These are phyloP conservation scores for Patella vulgata DNA, from an alignment of 1,140 invertebrate species.

Conservation along the genomic window DNA sequence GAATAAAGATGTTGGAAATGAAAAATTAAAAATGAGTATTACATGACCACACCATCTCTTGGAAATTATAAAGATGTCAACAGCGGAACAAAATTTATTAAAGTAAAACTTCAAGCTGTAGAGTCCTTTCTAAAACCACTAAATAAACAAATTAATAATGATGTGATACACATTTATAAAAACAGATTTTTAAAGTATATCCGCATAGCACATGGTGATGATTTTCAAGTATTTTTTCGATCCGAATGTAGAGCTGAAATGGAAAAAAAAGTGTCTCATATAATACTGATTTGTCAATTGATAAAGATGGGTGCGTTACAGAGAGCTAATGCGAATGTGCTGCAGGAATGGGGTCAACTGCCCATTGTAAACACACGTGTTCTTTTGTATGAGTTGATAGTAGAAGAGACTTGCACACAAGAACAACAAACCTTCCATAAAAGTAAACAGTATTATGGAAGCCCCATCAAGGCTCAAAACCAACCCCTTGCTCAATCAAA, in stretches of 20 bases:
- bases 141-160: slow-evolving; percentile 6
- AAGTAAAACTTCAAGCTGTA: neutral
- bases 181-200: slow-evolving; percentile 2
- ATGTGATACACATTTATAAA: slow-evolving; percentile 3
- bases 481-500: slow-evolving; percentile 11
- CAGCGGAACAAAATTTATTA: neutral
- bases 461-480: slow-evolving; percentile 20
- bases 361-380: slow-evolving; percentile 33
- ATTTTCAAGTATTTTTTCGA: slow-evolving; percentile 10
- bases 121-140: neutral
- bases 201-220: neutral
- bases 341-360: slow-evolving; percentile 21
- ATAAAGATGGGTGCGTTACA: slow-evolving; percentile 5
- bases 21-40: slow-evolving; percentile 11
- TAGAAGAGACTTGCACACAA: slow-evolving; percentile 31
- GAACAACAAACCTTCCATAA: slow-evolving; percentile 31
- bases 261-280: slow-evolving; percentile 23
- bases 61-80: slow-evolving; percentile 9
- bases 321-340: slow-evolving; percentile 28
- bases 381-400: slow-evolving; percentile 8
- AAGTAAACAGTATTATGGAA: slow-evolving; percentile 16
- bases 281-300: slow-evolving; percentile 21
- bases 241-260: slow-evolving; percentile 21
- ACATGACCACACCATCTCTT: slow-evolving; percentile 7
- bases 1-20: slow-evolving; percentile 17